These are phyloP conservation scores for Euphonia xanthogaster DNA, from an alignment of 2,797 vertebrate genomes.

Conservation along the genomic window DNA sequence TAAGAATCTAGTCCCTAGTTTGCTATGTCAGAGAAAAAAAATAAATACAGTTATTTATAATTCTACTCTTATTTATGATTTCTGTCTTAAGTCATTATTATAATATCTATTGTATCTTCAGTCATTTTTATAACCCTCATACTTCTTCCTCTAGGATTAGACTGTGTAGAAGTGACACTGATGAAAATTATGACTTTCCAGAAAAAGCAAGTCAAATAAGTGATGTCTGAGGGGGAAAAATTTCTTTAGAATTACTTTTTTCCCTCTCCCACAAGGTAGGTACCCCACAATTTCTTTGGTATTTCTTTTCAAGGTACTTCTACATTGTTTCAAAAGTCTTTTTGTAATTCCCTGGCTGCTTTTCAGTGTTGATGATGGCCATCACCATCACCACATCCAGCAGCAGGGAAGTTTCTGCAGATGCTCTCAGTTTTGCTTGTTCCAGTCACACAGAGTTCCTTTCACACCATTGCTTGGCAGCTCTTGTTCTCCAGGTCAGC, in stretches of 20 bases:
- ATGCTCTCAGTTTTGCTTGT: neutral
- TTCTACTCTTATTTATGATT: neutral
- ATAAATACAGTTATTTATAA: neutral
- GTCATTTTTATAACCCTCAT: neutral
- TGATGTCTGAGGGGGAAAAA: neutral
- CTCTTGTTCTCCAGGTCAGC: neutral
- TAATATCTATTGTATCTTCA: neutral
- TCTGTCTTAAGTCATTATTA: neutral
- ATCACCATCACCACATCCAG: neutral
- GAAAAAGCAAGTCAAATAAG: neutral
- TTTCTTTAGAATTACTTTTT: neutral
- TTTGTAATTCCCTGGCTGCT: neutral
- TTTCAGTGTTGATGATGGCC: neutral
- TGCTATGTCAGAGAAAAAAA: neutral
- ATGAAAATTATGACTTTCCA: neutral
- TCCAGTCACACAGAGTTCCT: neutral
- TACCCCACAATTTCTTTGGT: neutral
- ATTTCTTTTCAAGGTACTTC: neutral
- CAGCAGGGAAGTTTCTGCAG: neutral
- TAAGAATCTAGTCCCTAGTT: neutral
- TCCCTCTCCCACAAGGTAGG: neutral
- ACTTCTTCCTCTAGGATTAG: neutral
- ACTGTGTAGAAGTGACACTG: neutral
- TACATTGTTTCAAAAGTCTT: neutral
- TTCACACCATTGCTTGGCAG: neutral